Evolutionary conservation across 2,888 invertebrate species (phyloP), one percentile per base, ranked within the genome.

Genomic region (Microplitis manilae): DNA sequence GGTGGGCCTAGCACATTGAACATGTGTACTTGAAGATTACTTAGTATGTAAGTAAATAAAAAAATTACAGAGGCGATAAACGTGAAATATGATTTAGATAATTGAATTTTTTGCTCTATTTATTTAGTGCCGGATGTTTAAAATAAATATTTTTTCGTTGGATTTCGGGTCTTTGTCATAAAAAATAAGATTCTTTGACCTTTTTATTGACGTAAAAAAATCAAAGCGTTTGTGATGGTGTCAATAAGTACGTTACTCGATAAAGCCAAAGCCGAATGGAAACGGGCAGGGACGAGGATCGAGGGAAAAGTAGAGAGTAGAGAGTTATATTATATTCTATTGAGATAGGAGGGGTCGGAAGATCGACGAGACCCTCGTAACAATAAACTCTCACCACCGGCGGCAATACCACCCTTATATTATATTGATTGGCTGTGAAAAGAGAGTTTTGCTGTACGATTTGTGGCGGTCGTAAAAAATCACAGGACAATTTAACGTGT

Each of bases 401-500:
- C 15, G 13, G 50, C 50, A 50, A 62, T 62, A 62, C 38, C 39
- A 67, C 67, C 67, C 67, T 67, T 67, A 39, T 67, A 15, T 67
- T 50, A 50, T 50, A 67, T 67, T 67, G 39, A 67, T 67, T 67
- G 67, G 67, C 67, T 38, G 17, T 17, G n/a, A 38, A 39, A 67
- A 38, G 67, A 67, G 67, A 67, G 39, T 67, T 67, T 67, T 20
- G 67, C 17, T 67, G 30, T 39, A 20, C 67, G 30, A 67, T 67
- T 67, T 67, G 67, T 67, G 67, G 67, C 67, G 30, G 67, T 67
- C 30, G 38, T 67, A 67, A 67, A 67, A 67, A 38, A 67, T 67
- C n/a, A 20, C 17, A 62, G 39, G 30, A 67, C 67, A 67, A 67
- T 67, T 20, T 38, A 67, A 39, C 67, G 38, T 20, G 67, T 39